Evolutionary conservation across 2,888 invertebrate species (phyloP).

Genomic region (Pyrocoelia pectoralis): DNA sequence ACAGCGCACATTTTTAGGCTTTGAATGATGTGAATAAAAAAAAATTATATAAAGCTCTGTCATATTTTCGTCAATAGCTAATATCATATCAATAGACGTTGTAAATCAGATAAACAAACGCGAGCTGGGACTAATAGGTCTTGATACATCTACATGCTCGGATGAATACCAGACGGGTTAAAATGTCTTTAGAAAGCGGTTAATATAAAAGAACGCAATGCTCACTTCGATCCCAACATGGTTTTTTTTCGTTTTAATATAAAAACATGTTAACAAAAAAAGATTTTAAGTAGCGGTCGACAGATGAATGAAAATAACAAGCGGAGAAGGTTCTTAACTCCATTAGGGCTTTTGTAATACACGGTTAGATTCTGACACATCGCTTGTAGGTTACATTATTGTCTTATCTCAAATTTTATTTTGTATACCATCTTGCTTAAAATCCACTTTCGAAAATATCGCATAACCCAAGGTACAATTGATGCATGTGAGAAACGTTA

Average conservation of each 20-base stretch:
- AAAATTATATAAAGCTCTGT: background rate
- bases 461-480: too few species aligned
- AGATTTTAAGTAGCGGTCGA: slow-evolving; percentile 39
- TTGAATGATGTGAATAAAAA: too few species aligned
- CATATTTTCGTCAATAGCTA: slow-evolving; percentile 25
- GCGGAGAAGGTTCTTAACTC: slow-evolving; percentile 36
- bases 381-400: slow-evolving; percentile 29
- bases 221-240: slow-evolving; percentile 36
- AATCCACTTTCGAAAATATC: slow-evolving; percentile 13
- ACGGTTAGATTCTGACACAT: slow-evolving; percentile 35
- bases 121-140: slow-evolving; percentile 36
- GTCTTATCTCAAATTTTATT: slow-evolving; percentile 27
- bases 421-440: slow-evolving; percentile 22
- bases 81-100: slow-evolving; percentile 37
- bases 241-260: slow-evolving; percentile 20
- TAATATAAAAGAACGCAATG: slow-evolving; percentile 48
- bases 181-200: slow-evolving; percentile 59
- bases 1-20: too few species aligned
- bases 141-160: slow-evolving; percentile 43
- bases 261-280: slow-evolving; percentile 36
- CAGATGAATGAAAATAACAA: slow-evolving; percentile 40
- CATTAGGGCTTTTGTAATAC: slow-evolving; percentile 35
- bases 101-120: slow-evolving; percentile 35
- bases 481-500: too few species aligned
- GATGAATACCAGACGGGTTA: slow-evolving; percentile 50